Evolutionary conservation across 64 coral and sea anemone genomes (phyloP).

Genomic region (Actinia equina): DNA sequence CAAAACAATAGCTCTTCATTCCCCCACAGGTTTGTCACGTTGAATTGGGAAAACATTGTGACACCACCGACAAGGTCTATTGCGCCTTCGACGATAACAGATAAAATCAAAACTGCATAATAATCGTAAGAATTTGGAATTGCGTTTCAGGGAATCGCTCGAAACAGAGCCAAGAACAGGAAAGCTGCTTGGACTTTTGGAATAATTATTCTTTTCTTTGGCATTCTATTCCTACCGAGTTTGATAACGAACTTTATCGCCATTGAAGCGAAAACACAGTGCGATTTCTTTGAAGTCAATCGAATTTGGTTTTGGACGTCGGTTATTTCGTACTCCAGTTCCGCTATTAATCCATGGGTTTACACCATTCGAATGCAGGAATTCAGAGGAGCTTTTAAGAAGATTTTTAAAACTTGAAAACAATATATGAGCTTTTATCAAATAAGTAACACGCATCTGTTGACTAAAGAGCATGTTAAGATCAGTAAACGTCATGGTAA

Average conservation of each 20-base stretch:
- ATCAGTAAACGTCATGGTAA: no score
- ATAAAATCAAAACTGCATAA: no score
- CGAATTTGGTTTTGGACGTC: slow-evolving; percentile 73
- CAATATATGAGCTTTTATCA: no score
- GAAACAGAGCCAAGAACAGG: slow-evolving; percentile 22
- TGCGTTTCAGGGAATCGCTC: not conserved
- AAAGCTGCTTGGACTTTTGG: slow-evolving; percentile 79
- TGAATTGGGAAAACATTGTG: no score
- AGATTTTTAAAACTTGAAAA: slow-evolving; percentile 27
- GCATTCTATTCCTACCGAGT: slow-evolving; percentile 55
- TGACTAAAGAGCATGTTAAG: no score
- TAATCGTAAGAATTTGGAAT: no score
- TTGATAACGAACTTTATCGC: slow-evolving; percentile 50
- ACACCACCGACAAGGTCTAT: no score
- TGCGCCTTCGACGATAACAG: no score
- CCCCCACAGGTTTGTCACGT: no score
- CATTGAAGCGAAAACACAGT: slow-evolving; percentile 30
- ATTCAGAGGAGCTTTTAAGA: slow-evolving; percentile 62
- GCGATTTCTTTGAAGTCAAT: slow-evolving; percentile 37
- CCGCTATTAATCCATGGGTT: slow-evolving; percentile 71
- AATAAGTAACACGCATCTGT: no score
- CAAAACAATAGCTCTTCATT: no score
- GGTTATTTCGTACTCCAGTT: slow-evolving; percentile 45
- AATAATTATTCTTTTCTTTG: slow-evolving; percentile 59
- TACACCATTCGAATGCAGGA: slow-evolving; percentile 61